Percentiles rank a stretch among this genome's conserved stretches.
phyloP scores from a whole-genome alignment of 2,797 vertebrate genomes.

The Gymnodraco acuticeps region DNA sequence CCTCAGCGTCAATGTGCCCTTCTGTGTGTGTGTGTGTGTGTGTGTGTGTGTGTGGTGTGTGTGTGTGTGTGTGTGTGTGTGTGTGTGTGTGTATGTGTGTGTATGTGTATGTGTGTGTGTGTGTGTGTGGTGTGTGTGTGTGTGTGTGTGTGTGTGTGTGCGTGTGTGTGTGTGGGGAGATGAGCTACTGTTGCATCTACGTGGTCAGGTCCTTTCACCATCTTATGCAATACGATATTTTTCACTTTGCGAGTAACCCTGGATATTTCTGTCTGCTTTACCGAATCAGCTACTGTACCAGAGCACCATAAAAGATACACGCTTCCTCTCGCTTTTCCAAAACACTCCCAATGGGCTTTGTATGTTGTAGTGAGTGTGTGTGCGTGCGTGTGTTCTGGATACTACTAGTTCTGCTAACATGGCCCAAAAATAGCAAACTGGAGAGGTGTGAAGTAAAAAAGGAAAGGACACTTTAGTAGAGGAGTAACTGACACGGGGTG shows the following conservation, averaged over 20 bases:
- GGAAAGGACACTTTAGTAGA: conserved; percentile 82
- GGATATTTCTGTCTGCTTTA: conserved; percentile 80
- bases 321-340: conserved; percentile 55
- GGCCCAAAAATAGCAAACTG: conserved; percentile 80
- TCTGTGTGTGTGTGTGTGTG: conserved; percentile 26
- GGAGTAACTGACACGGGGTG: conserved; percentile 80
- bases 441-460: conserved; percentile 84
- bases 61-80: too few relatives aligned
- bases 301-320: conserved; percentile 73
- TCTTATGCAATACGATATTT: conserved; percentile 86
- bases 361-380: conserved; percentile 48
- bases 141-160: conserved; percentile 41
- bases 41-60: conserved; percentile 40
- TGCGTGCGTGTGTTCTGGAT: conserved; percentile 44
- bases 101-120: conserved; percentile 28
- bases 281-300: conserved; percentile 68
- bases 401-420: conserved; percentile 80
- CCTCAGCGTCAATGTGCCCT: conserved; percentile 34
- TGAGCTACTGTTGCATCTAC: conserved; percentile 83
- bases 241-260: conserved; percentile 84
- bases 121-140: too few relatives aligned
- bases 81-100: conserved; percentile 34
- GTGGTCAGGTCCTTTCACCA: conserved; percentile 80
- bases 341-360: conserved; percentile 71
- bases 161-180: conserved; percentile 50